Evolutionary conservation across 2,888 invertebrate genomes (phyloP).

Genomic region (Erebia ligea): DNA sequence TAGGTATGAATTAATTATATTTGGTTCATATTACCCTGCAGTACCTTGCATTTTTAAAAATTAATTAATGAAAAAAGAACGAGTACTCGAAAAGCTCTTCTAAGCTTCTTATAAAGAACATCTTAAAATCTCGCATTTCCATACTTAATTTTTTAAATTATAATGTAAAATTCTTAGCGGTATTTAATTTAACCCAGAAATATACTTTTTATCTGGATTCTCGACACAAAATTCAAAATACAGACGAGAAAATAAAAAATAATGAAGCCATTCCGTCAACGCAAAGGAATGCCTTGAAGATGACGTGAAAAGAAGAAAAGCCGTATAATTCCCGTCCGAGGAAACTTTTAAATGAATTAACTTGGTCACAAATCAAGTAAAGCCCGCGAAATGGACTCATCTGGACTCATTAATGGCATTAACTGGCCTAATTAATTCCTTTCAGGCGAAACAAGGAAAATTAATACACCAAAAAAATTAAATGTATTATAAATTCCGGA

Average conservation of each 20-base stretch:
- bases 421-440: slow-evolving; percentile 69
- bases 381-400: slow-evolving; percentile 60
- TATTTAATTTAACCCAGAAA: neutral
- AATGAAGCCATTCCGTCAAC: slow-evolving; percentile 4
- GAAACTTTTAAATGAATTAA: slow-evolving; percentile 53
- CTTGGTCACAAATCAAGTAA: slow-evolving; percentile 66
- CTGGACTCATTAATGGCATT: slow-evolving; percentile 69
- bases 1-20: too few species aligned
- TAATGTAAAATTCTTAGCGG: neutral
- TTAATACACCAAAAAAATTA: neutral
- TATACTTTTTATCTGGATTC: neutral
- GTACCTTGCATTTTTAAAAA: too few species aligned
- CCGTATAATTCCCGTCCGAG: slow-evolving; percentile 45
- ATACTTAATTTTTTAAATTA: neutral
- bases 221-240: neutral
- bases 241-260: neutral
- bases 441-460: slow-evolving; percentile 41
- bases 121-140: neutral
- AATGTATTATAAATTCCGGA: neutral
- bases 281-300: slow-evolving; percentile 42
- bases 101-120: too few species aligned
- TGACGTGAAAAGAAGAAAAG: slow-evolving; percentile 38
- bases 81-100: too few species aligned
- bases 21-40: too few species aligned
- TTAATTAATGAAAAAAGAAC: too few species aligned